A percentile compares a stretch with the other conserved stretches of the same genome.
Conservation (phyloP, 2,797 vertebrate genomes). For the Megalops cyprinoides region DNA sequence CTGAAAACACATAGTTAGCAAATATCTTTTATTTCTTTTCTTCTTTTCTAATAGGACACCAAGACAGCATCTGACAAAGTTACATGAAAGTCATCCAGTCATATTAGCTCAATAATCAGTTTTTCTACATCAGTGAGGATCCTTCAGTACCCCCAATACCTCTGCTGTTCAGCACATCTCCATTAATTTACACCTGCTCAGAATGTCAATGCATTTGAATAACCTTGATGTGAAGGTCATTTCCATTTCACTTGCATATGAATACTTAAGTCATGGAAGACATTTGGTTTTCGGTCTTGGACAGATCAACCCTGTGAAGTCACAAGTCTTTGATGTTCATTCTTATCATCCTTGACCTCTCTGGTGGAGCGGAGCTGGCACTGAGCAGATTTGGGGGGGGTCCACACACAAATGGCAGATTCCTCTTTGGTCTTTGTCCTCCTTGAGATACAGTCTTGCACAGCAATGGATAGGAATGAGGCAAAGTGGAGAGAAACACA, state of each 20-base stretch:
- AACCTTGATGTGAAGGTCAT: background rate
- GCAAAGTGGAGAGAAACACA: too few relatives aligned
- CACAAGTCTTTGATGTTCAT: too few relatives aligned
- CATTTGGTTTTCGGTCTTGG: background rate
- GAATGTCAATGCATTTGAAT: background rate
- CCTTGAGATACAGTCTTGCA: slow-evolving; percentile 27
- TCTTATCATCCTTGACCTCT: background rate
- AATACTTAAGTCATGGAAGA: slow-evolving; percentile 1
- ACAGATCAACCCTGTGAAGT: background rate
- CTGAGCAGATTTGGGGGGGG: background rate
- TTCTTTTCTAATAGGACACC: background rate
- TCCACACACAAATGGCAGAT: background rate
- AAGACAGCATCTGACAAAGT: background rate
- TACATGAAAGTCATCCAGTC: background rate
- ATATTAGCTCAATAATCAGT: background rate
- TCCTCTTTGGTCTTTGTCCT: slow-evolving; percentile 13
- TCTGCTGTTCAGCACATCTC: background rate
- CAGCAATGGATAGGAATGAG: slow-evolving; percentile 2
- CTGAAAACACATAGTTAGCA: background rate
- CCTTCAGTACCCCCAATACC: background rate
- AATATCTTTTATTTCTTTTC: background rate
- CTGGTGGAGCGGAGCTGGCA: background rate
- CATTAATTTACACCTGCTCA: background rate
- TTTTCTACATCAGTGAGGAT: background rate
- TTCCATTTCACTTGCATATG: background rate